These are phyloP conservation scores for Corvus hawaiiensis DNA, from an alignment of 2,113 vertebrate genomes.

Conservation along the genomic window DNA sequence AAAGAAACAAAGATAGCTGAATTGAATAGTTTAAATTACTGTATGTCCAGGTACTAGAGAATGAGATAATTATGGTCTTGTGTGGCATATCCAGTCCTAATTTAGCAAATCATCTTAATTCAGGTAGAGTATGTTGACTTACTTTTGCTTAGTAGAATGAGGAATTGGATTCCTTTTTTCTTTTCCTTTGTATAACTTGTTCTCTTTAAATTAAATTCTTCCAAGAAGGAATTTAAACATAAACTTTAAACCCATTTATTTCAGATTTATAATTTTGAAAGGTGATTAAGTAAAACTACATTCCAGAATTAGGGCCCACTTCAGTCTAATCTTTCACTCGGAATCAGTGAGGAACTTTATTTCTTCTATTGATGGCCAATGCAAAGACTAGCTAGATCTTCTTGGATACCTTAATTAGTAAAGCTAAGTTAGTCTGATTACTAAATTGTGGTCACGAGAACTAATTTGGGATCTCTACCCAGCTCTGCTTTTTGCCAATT, in stretches of 20 bases:
- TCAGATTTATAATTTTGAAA: not conserved
- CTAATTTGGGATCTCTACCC: not conserved
- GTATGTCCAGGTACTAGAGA: constrained; percentile 13
- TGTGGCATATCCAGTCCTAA: not conserved
- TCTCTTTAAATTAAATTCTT: not conserved
- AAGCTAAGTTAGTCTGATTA: not conserved
- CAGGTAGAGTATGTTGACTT: not conserved
- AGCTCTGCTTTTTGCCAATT: not conserved
- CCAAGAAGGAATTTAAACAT: not conserved
- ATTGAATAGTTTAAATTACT: constrained; percentile 16
- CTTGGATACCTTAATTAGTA: not conserved
- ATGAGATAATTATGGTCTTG: constrained; percentile 34
- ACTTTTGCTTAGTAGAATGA: not conserved
- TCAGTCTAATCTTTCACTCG: not conserved
- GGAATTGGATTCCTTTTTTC: not conserved
- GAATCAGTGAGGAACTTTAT: not conserved
- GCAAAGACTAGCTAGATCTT: not conserved
- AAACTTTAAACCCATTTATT: not conserved
- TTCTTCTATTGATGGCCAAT: not conserved
- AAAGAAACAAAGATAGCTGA: constrained; percentile 36
- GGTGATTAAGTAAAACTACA: not conserved
- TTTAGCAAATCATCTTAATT: constrained; percentile 1
- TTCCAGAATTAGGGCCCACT: not conserved
- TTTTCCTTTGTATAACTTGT: not conserved
- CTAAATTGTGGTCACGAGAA: fast-evolving